phyloP scores from a whole-genome alignment of 30 jellyfish, hydroid and myxozoan genomes.

The Turritopsis dohrnii region DNA sequence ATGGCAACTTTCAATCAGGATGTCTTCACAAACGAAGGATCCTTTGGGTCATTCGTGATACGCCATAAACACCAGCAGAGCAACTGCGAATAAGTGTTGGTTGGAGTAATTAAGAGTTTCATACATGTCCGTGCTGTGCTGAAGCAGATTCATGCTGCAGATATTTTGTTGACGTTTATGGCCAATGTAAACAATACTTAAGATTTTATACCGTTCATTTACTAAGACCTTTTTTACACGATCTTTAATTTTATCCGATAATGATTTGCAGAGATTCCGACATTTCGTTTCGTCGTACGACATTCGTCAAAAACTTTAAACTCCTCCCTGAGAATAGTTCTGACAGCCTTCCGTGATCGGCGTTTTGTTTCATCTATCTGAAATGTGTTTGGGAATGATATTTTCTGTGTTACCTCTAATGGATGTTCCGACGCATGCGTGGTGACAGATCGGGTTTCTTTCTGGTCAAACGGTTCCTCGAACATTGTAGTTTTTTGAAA shows the following conservation, averaged over 20 bases:
- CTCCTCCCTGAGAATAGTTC: not conserved
- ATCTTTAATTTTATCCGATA: not conserved
- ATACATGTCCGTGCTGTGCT: not conserved
- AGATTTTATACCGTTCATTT: not conserved
- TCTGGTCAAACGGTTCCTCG: too few relatives aligned
- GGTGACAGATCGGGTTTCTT: too few relatives aligned
- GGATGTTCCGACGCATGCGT: too few relatives aligned
- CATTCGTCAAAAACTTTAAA: not conserved
- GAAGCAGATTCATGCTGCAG: not conserved
- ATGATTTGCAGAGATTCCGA: not conserved
- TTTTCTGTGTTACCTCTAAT: not conserved
- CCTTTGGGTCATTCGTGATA: not conserved
- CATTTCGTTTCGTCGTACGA: not conserved
- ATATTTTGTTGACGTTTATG: not conserved
- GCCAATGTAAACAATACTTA: not conserved
- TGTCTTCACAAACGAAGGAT: too few relatives aligned
- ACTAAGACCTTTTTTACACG: not conserved
- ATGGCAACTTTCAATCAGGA: too few relatives aligned
- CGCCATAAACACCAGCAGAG: not conserved
- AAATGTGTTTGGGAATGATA: not conserved
- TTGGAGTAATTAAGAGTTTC: not conserved
- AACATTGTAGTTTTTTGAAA: too few relatives aligned
- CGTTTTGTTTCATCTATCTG: not conserved
- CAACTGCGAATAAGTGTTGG: not conserved
- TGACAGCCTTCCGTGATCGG: too few relatives aligned